Conservation (phyloP, 2,113 vertebrate species). For the Syngnathus typhle region DNA sequence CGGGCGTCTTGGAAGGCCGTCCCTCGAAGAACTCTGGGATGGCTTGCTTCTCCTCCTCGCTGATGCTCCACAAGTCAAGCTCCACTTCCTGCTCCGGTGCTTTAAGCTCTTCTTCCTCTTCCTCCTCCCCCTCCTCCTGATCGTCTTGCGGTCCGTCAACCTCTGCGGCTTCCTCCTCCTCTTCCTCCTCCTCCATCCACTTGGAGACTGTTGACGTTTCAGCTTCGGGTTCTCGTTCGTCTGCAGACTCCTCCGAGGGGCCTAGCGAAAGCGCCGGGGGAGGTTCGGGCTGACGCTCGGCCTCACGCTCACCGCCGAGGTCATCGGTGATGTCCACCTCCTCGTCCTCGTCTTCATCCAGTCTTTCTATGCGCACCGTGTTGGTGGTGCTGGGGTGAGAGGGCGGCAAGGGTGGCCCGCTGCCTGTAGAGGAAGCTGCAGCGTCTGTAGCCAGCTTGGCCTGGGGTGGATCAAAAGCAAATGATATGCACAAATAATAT, state of each 20-base stretch:
- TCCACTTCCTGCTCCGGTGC: conserved; percentile 85
- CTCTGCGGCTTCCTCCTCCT: conserved; percentile 18
- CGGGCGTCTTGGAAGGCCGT: conserved; percentile 90
- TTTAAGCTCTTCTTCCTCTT: conserved; percentile 82
- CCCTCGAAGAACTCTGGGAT: conserved; percentile 97
- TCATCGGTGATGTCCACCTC: conserved; percentile 96
- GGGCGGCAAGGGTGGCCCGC: conserved; percentile 21
- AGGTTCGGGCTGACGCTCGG: conserved; percentile 5
- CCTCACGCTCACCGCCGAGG: conserved; percentile 37
- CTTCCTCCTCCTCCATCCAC: not conserved
- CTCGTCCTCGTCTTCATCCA: conserved; percentile 91
- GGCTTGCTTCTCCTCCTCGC: conserved; percentile 94
- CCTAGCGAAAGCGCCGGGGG: not conserved
- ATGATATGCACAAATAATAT: no score
- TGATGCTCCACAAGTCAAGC: conserved; percentile 77
- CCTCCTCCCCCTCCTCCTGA: conserved; percentile 52
- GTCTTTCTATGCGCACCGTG: conserved; percentile 83
- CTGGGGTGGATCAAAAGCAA: conserved; percentile 46
- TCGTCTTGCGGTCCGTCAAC: conserved; percentile 23
- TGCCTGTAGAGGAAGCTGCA: conserved; percentile 55
- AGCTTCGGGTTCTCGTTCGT: not conserved
- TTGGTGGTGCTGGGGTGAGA: conserved; percentile 62
- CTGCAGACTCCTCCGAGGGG: conserved; percentile 6
- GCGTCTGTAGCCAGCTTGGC: conserved; percentile 65
- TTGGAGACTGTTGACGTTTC: not conserved